Evolutionary conservation across 1,140 invertebrate genomes (phyloP), one percentile per base, ranked within the genome.

Genomic region (Antheraea pernyi): DNA sequence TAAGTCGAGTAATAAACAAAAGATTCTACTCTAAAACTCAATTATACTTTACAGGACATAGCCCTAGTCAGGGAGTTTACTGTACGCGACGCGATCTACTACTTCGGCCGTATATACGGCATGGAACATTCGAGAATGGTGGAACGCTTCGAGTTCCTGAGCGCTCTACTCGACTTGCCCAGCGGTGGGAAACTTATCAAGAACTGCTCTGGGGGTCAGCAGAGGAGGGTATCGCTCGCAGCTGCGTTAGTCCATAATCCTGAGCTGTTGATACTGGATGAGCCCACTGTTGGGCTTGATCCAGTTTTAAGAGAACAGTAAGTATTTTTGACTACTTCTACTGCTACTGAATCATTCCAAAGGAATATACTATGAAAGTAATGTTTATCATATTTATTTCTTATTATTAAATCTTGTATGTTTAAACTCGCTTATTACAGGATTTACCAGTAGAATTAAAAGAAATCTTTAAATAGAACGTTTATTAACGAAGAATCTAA

Each of bases 211-310:
- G 98, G 98, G 10, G 98, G 98, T 0, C 97, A 99, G 87, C 96
- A 98, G 86, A 93, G 98, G 68, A 93, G 98, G 69, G 95, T 98
- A 0, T 98, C 97, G 0, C 95, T 99, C 63, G 97, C 97, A 4
- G 95, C 96, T 8, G 97, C 97, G 0, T 88, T 99, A 74, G 94
- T 99, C 0, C 97, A 99, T 77, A 95, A 96, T 75, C 97, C 98
- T 0, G 96, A 98, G 85, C 89, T 99, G 0, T 89, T 99, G 0
- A 97, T 99, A 65, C 91, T 99, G 65, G 98, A 99, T 85, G 98
- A 99, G 88, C 98, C 98, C 0, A 99, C 98, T 0, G 98, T 98
- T 11, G 98, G 98, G 8, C 93, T 99, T 39, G 98, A 99, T 93
- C 98, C 98, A 3, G 92, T 98, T 68, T 89, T 99, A 19, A 94